Base-by-base conservation (phyloP, 2,888 invertebrate species). In the Augochlorella aurata region DNA sequence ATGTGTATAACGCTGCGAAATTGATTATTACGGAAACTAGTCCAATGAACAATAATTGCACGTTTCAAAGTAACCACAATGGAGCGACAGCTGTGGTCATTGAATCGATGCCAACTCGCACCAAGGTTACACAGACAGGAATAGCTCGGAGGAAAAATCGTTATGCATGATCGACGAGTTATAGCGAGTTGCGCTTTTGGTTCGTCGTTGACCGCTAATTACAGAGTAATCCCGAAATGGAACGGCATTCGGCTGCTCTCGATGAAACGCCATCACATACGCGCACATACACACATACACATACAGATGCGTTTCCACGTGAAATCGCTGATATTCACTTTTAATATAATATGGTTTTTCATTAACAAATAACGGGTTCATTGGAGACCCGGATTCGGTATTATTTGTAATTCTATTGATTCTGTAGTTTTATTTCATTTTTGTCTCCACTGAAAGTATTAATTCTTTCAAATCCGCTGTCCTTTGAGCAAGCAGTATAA, bases 71-170 rank as follows among this genome's bases (percentile, higher is more conserved):
- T 61, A 45, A 52, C 47, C 52, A 70, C 65, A 61, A 84, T 73
- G 84, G 75, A 63, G 68, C 38, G 67, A n/a, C 18, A 71, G 54
- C 76, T 78, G 77, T 72, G 81, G 66, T 77, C 66, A 69, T 82
- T 81, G 70, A 86, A 86, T 66, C 78, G 79, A 65, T 61, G 69
- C 75, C 76, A 84, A 76, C 66, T 74, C 63, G 72, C 47, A 66
- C 52, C 70, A 77, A 77, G 84, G 75, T 67, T 79, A 75, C 69
- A 45, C 69, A 45, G 74, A 66, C 71, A 49, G 52, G 66, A 87
- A 77, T 79, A 82, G 76, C 73, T 82, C 47, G 68, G 66, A 74
- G 70, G 85, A 87, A 84, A 87, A 84, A 87, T 87, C 85, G 81
- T 79, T 81, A 84, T 65, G 84, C 65, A 70, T 50, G 63, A 74